Evolutionary conservation across 35 echinoderm and acorn worm genomes (phyloP), one percentile per base, ranked within the genome.

Genomic region (Patiria miniata): DNA sequence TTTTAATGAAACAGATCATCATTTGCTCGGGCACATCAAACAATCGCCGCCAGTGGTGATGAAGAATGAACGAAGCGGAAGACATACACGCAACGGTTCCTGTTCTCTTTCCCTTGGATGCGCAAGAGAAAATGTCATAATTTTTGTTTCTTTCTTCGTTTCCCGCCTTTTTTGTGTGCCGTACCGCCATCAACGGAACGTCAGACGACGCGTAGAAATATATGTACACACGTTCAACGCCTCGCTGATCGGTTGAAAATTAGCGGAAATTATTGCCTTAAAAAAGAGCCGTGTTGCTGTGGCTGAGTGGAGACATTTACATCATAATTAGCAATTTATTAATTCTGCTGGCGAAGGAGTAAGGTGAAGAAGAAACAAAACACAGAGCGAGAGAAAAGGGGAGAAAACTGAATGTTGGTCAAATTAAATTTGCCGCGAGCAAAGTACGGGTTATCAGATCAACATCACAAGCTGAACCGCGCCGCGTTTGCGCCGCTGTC

Each of bases 261-360:
- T 73, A 73, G 65, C 65, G 65, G 65, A 73, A 73, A 34, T 32
- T 73, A 73, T 73, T 73, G 65, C 26, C 8, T 26, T 26, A 73
- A 34, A 73, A 73, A 30, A 34, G 65, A 22, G 65, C 65, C 34
- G 18, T 14, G 29, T 26, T 14, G 29, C 14, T 12, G 14, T 73
- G 65, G 26, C 65, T 30, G 23, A 73, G 29, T 73, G 34, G 65
- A 73, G 65, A 73, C 65, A 73, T 73, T 73, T 73, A 73, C 65
- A 73, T 30, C 65, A 73, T 73, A 73, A 73, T 73, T 73, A 73
- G 65, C 65, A 73, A 73, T 73, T 73, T 73, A 73, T 73, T 73
- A 73, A 73, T 73, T 73, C 65, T 73, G 65, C 26, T 73, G 65
- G 29, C 65, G 26, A 26, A 28, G 34, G 29, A 73, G 34, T 10